Conservation (phyloP, 2,797 vertebrate species). For the Pseudopleuronectes americanus region DNA sequence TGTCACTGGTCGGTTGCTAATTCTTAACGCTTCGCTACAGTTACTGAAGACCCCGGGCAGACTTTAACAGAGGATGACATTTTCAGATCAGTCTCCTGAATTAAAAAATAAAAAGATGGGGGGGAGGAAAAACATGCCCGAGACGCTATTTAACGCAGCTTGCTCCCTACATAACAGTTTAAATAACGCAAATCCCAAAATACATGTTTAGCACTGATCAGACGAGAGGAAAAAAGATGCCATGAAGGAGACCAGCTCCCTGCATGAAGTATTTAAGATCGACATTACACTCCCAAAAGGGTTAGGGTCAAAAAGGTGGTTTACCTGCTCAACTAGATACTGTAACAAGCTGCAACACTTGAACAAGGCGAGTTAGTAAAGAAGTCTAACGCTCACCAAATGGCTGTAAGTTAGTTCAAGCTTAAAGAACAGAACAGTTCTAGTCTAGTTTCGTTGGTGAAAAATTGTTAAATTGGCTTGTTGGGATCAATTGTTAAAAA, state of each 20-base stretch:
- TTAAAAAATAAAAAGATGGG: constrained; percentile 27
- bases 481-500: too few relatives aligned
- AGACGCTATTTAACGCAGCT: constrained; percentile 63
- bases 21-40: constrained; percentile 71
- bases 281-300: constrained; percentile 26
- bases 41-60: constrained; percentile 68
- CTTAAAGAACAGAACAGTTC: too few relatives aligned
- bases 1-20: constrained; percentile 68
- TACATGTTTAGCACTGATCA: constrained; percentile 56
- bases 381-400: too few relatives aligned
- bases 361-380: too few relatives aligned
- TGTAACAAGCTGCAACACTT: too few relatives aligned
- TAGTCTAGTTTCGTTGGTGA: too few relatives aligned
- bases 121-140: constrained; percentile 45
- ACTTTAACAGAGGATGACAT: constrained; percentile 76
- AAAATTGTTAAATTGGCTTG: too few relatives aligned
- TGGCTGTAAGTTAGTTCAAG: too few relatives aligned
- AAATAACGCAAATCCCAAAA: constrained; percentile 64
- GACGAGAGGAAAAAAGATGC: constrained; percentile 48
- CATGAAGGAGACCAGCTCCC: constrained; percentile 39
- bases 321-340: too few relatives aligned
- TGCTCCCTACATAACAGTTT: constrained; percentile 32
- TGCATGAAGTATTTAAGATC: constrained; percentile 35
- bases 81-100: constrained; percentile 78
- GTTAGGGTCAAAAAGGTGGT: too few relatives aligned